Evolutionary conservation across 2,888 invertebrate species (phyloP), one percentile per base, ranked within the genome.

Genomic region (Luffia ferchaultella): DNA sequence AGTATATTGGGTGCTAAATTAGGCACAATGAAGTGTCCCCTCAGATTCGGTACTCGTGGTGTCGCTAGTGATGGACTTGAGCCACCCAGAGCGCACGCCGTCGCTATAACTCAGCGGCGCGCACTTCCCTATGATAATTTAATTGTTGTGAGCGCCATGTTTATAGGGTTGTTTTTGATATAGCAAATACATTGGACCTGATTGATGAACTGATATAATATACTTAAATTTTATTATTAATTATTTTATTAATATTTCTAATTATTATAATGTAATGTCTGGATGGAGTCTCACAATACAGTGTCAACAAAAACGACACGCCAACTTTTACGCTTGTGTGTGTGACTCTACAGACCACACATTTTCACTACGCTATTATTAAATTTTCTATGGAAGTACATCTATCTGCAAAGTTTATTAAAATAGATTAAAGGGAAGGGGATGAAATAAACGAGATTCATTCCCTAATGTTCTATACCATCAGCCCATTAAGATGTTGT

Each of bases 91-190:
- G 57, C 47, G 64, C 52, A 54, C 54, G 61, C 65, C 64, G 63
- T 68, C 68, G 66, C 66, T 65, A 77, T 78, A 79, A 76, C 65
- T 76, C 73, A 69, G 51, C 54, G 63, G 78, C 77, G 69, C 69
- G 67, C 73, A 78, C 74, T 76, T 71, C 71, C 67, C 78, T 74
- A 77, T 78, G 79, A 78, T 79, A 78, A 78, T 80, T 79, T 80
- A 79, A 80, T 79, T 79, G 79, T 79, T 68, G 73, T 78, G 77
- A 76, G 76, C 76, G 73, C 69, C 62, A 60, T 30, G 5, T 12
- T 12, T 30, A 12, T 30, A 12, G 30, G 30, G 30, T 7, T 30
- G 30, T 30, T 12, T 30, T 30, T 30, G 30, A 30, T 7, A 3
- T 7, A 7, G 30, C 5, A 30, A 12, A 12, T 30, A n/a, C n/a